Evolutionary conservation across 2,888 invertebrate genomes (phyloP), one percentile per base, ranked within the genome.

Genomic region (Lysandra bellargus): DNA sequence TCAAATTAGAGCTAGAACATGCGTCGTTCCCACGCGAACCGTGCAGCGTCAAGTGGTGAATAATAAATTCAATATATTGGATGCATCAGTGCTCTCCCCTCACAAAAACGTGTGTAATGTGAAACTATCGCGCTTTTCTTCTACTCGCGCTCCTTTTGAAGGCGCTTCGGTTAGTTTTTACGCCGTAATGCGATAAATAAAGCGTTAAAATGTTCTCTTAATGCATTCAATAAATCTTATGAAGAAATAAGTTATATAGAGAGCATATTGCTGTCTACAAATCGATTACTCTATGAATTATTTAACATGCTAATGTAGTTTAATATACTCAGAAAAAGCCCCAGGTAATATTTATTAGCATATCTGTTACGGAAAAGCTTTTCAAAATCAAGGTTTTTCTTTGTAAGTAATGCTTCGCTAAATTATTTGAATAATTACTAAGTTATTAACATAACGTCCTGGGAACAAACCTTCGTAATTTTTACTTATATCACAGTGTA

Each of bases 21-120:
- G 30, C 53, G 14, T 80, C 82, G 84, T 92, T 94, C 94, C 91
- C 94, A 94, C 94, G 94, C 88, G 84, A 86, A 81, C 82, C 88
- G 90, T 83, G 80, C 81, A 84, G 87, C 93, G 88, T 89, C 90
- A 91, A 93, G 93, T 93, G 57, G 60, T 86, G 78, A 78, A 88
- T 88, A 89, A 90, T 87, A 88, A 88, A 91, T 92, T 92, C 91
- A 90, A 90, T 92, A 91, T 88, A 86, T 90, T 85, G 84, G 85
- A 88, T 89, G 93, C 92, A 88, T 89, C 92, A 91, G 87, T 93
- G 93, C 89, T 83, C 89, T 86, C 91, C 91, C 88, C 81, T 83
- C 61, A 86, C 83, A 92, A 92, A 91, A 92, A 91, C 91, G 90
- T 91, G 90, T 90, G 89, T 87, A 88, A 88, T 88, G 83, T 84